Base-by-base conservation (phyloP, 2,113 vertebrate species). In the Onychostoma macrolepis region DNA sequence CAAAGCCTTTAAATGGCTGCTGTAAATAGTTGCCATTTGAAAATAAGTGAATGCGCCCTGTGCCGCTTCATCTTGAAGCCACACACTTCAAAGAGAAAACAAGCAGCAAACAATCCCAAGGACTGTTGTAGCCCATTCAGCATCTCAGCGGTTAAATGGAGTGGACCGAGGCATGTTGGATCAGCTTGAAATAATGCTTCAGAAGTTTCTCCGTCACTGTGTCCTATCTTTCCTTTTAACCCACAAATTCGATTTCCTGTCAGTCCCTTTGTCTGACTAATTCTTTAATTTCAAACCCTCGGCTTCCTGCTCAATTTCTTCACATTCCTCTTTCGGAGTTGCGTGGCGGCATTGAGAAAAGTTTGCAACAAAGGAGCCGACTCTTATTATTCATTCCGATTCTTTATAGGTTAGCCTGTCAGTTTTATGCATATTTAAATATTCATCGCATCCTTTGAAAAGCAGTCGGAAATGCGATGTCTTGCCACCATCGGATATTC, bases 401-500 rank as follows among this genome's bases (percentile, higher is more conserved):
- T 88, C 83, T 92, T 76, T 88, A 88, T 92, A 93, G 84, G 86
- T 83, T 74, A 82, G 90, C 87, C 91, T 90, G 90, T 91, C 92
- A 91, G 90, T 91, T 88, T 80, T 15, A 83, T 87, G 90, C 88
- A 86, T 89, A 92, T 93, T 94, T 89, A 92, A 90, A 91, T 91
- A 92, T 92, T 92, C 89, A 90, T 86, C 65, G 78, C 87, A 76
- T 72, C 90, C 90, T 93, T 92, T 92, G 91, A 92, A 93, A 77
- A 72, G 19, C 69, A 84, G 87, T 86, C 90, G 85, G 88, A 91
- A 94, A 92, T 84, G 84, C 89, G 91, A 86, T 91, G 83, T 26
- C 90, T 88, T 90, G 88, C 38, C 21, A 4, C 45, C 12, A 65
- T 61, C 4, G 38, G 13, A 88, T 80, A 74, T 81, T 81, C 26